phyloP scores from a whole-genome alignment of 2,888 invertebrate species.

The Lacanobia oleracea region DNA sequence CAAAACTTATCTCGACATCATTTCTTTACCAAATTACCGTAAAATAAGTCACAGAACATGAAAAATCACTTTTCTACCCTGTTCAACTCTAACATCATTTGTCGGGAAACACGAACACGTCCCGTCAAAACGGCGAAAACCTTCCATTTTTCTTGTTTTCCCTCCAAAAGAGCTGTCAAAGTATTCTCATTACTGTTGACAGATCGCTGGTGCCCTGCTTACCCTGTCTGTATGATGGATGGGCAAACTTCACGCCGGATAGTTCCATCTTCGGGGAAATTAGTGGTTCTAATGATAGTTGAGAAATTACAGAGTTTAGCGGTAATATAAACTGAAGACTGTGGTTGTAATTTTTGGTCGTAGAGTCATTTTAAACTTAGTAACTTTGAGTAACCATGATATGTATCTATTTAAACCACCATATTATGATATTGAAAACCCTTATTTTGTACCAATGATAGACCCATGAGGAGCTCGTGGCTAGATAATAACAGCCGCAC shows the following conservation, averaged over 20 bases:
- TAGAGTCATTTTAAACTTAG: too few relatives aligned
- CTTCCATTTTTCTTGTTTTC: conserved; percentile 60
- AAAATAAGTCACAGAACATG: neutral
- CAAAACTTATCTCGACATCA: neutral
- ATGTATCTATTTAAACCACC: neutral
- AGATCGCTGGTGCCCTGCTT: conserved; percentile 70
- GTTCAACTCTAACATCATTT: conserved; percentile 19
- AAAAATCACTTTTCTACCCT: conserved; percentile 9
- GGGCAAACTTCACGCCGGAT: conserved; percentile 60
- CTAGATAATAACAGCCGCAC: too few relatives aligned
- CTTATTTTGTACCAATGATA: too few relatives aligned
- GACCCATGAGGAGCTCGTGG: too few relatives aligned
- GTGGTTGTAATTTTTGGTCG: neutral
- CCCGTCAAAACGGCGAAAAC: conserved; percentile 34
- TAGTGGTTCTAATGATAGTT: conserved; percentile 44
- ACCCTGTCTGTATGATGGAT: conserved; percentile 74
- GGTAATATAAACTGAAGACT: neutral
- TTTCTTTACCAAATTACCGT: conserved; percentile 1
- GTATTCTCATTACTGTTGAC: conserved; percentile 76
- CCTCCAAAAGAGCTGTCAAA: conserved; percentile 70
- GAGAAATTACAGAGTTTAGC: conserved; percentile 10
- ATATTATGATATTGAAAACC: too few relatives aligned
- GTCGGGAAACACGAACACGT: conserved; percentile 34
- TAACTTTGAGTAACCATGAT: neutral
- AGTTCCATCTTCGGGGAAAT: conserved; percentile 42